Evolutionary conservation across 1,140 invertebrate species (phyloP).

Genomic region (Sycophaga agraensis): DNA sequence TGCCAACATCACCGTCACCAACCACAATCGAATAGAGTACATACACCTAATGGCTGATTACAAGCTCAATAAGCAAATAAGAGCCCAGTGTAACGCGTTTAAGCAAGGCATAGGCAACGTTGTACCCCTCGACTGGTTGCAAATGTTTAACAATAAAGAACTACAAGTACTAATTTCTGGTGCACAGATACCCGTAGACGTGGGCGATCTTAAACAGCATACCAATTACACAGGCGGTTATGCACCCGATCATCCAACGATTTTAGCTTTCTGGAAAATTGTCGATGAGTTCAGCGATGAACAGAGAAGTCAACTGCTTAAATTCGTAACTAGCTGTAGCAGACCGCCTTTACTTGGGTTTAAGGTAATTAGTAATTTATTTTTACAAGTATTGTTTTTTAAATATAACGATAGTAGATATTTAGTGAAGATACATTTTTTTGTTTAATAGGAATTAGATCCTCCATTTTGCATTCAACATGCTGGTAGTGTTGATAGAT

Average conservation of each 20-base stretch:
- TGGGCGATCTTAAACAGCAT: conserved; percentile 83
- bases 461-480: conserved; percentile 94
- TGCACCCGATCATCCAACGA: conserved; percentile 73
- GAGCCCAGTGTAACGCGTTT: conserved; percentile 82
- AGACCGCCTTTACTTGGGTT: conserved; percentile 95
- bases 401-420: too few relatives aligned
- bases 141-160: conserved; percentile 94
- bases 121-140: conserved; percentile 86
- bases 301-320: conserved; percentile 83
- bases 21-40: conserved; percentile 92
- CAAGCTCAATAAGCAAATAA: conserved; percentile 91
- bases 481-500: conserved; percentile 80
- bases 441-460: conserved; percentile 74
- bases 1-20: conserved; percentile 84
- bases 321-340: conserved; percentile 97
- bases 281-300: conserved; percentile 80
- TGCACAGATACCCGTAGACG: conserved; percentile 87
- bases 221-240: conserved; percentile 88
- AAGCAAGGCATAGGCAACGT: conserved; percentile 86
- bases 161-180: conserved; percentile 93
- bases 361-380: conserved; percentile 66
- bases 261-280: conserved; percentile 82
- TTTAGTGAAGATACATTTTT: too few relatives aligned
- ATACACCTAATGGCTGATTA: conserved; percentile 96
- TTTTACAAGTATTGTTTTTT: too few relatives aligned